These are phyloP conservation scores for Argyrosomus regius DNA, from an alignment of 2,797 vertebrate genomes.

Conservation along the genomic window DNA sequence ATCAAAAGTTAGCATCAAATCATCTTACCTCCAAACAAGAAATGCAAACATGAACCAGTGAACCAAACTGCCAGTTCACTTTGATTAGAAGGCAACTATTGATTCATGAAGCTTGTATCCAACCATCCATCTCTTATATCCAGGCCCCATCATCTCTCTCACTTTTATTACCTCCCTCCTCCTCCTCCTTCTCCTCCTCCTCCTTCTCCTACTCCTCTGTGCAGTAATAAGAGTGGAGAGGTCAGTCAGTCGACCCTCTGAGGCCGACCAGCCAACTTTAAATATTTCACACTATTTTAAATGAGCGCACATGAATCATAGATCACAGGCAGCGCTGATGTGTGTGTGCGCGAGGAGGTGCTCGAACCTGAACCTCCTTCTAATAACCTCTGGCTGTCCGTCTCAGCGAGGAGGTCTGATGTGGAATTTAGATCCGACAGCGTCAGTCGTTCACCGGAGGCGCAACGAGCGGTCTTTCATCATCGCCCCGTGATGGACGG, in stretches of 20 bases:
- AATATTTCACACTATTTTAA: conserved; percentile 90
- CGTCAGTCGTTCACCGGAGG: conserved; percentile 50
- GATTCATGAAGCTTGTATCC: not conserved
- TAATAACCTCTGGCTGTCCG: conserved; percentile 79
- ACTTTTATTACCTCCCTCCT: conserved; percentile 39
- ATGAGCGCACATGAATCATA: conserved; percentile 88
- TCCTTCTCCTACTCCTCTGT: conserved; percentile 22
- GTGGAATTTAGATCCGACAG: conserved; percentile 71
- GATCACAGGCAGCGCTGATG: conserved; percentile 78
- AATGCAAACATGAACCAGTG: not conserved
- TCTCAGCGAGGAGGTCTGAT: conserved; percentile 72
- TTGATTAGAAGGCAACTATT: not conserved
- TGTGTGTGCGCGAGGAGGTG: conserved; percentile 27
- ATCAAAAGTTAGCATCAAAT: not conserved
- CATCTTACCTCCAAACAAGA: not conserved
- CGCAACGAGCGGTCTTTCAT: conserved; percentile 73
- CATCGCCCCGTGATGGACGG: conserved; percentile 61
- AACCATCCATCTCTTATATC: conserved; percentile 14
- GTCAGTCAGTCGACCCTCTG: conserved; percentile 80
- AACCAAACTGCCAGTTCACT: not conserved
- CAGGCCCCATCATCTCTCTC: not conserved
- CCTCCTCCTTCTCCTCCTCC: not conserved
- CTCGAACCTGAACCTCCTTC: conserved; percentile 69
- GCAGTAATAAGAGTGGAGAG: conserved; percentile 78
- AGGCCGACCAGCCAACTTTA: conserved; percentile 84